These are phyloP conservation scores for Helleia helle DNA, from an alignment of 2,888 invertebrate genomes.

Conservation along the genomic window DNA sequence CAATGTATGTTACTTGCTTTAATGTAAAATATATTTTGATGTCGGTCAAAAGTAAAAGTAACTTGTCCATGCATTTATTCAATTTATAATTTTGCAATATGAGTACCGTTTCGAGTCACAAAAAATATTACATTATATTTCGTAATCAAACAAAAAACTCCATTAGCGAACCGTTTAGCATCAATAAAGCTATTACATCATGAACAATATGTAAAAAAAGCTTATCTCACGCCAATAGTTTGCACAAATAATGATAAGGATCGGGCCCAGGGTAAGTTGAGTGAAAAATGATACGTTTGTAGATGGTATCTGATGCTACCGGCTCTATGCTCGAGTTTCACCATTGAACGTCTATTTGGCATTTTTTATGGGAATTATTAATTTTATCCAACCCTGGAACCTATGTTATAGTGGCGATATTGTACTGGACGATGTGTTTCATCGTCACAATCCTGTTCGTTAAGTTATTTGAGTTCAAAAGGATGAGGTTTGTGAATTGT, in stretches of 20 bases:
- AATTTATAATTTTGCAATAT: not conserved
- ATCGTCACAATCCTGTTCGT: too few relatives aligned
- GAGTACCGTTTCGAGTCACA: not conserved
- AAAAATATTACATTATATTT: conserved; percentile 3
- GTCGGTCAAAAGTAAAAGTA: too few relatives aligned
- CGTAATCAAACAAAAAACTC: conserved; percentile 11
- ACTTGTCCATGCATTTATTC: too few relatives aligned
- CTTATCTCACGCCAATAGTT: conserved; percentile 39
- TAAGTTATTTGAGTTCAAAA: too few relatives aligned
- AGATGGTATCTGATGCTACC: conserved; percentile 47
- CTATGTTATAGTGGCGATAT: too few relatives aligned
- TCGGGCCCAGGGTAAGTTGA: conserved; percentile 45
- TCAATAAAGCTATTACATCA: conserved; percentile 21
- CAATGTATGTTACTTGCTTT: too few relatives aligned
- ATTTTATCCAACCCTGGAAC: not conserved
- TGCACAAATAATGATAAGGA: conserved; percentile 41
- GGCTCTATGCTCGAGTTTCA: conserved; percentile 36
- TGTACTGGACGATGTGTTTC: too few relatives aligned
- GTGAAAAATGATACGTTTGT: conserved; percentile 66
- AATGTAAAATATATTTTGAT: too few relatives aligned
- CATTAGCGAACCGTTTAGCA: conserved; percentile 29
- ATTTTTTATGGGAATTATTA: conserved; percentile 6
- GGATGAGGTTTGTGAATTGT: too few relatives aligned
- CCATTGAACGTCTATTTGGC: conserved; percentile 5
- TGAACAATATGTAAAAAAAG: conserved; percentile 17